Conservation (phyloP, 2,888 invertebrate species). For the Pseudoips prasinana region DNA sequence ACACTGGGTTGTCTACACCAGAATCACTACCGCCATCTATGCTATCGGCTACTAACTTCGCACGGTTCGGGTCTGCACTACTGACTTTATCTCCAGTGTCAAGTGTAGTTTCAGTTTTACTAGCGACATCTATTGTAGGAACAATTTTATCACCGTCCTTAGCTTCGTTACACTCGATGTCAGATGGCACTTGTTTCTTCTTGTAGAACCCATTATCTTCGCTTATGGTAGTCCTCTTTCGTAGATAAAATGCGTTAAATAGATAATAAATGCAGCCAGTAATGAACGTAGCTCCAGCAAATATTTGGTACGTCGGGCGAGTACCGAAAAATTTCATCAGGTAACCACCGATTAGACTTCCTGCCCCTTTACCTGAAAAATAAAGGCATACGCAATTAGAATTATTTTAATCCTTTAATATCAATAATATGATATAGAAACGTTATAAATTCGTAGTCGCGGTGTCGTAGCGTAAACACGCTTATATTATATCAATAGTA, state of each 20-base stretch:
- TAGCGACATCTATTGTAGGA: constrained; percentile 52
- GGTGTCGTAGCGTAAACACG: too few relatives aligned
- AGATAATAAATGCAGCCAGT: constrained; percentile 86
- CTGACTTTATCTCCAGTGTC: constrained; percentile 25
- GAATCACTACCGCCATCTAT: constrained; percentile 75
- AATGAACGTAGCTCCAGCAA: constrained; percentile 83
- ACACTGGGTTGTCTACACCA: constrained; percentile 73
- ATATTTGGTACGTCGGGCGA: constrained; percentile 87
- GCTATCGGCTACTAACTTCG: constrained; percentile 50
- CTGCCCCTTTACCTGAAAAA: constrained; percentile 86
- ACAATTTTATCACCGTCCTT: constrained; percentile 43
- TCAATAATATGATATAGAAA: too few relatives aligned
- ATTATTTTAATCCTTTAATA: too few relatives aligned
- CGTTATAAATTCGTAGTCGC: too few relatives aligned
- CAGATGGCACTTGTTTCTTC: constrained; percentile 68
- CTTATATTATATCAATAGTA: too few relatives aligned
- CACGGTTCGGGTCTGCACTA: constrained; percentile 26
- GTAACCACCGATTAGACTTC: constrained; percentile 89
- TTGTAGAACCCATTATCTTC: constrained; percentile 82
- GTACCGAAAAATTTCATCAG: constrained; percentile 88
- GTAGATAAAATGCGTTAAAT: constrained; percentile 85
- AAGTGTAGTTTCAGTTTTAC: constrained; percentile 36
- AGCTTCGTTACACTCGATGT: constrained; percentile 58
- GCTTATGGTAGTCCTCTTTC: constrained; percentile 69
- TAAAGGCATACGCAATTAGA: not conserved